Evolutionary conservation across 2,797 vertebrate species (phyloP).

Genomic region (Yasuhikotakia modesta): DNA sequence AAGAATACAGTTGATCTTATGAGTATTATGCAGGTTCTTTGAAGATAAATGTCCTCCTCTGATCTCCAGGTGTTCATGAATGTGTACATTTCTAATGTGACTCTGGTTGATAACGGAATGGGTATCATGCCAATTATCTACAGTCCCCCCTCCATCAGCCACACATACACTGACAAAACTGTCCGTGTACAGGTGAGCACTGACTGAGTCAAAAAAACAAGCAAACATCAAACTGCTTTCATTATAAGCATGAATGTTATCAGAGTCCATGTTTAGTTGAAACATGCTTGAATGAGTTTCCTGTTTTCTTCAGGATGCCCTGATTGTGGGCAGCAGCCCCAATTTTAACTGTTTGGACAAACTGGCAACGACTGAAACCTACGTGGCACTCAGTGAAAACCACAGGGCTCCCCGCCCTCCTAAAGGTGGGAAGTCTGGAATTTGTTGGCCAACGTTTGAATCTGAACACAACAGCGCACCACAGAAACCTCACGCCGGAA

Average conservation of each 20-base stretch:
- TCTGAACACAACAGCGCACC: constrained; percentile 82
- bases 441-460: constrained; percentile 83
- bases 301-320: constrained; percentile 68
- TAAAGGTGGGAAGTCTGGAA: constrained; percentile 80
- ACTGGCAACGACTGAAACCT: constrained; percentile 68
- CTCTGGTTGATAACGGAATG: constrained; percentile 86
- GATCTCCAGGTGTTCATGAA: constrained; percentile 72
- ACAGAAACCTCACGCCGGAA: constrained; percentile 58
- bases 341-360: constrained; percentile 78
- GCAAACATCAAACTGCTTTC: neutral
- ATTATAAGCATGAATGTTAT: neutral
- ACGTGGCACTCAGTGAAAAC: constrained; percentile 58
- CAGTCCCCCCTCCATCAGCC: constrained; percentile 73
- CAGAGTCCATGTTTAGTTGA: too few relatives aligned
- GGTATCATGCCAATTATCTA: constrained; percentile 80
- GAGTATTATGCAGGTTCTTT: neutral
- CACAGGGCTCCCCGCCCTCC: constrained; percentile 77
- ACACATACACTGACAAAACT: constrained; percentile 76
- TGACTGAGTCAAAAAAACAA: too few relatives aligned
- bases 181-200: constrained; percentile 75
- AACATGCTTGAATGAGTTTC: neutral
- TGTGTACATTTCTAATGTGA: constrained; percentile 75
- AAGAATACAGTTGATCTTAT: too few relatives aligned
- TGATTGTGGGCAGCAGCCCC: constrained; percentile 85
- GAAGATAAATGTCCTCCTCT: neutral